Evolutionary conservation across 2,888 invertebrate species (phyloP).

Genomic region (Orchesellides sinensis): DNA sequence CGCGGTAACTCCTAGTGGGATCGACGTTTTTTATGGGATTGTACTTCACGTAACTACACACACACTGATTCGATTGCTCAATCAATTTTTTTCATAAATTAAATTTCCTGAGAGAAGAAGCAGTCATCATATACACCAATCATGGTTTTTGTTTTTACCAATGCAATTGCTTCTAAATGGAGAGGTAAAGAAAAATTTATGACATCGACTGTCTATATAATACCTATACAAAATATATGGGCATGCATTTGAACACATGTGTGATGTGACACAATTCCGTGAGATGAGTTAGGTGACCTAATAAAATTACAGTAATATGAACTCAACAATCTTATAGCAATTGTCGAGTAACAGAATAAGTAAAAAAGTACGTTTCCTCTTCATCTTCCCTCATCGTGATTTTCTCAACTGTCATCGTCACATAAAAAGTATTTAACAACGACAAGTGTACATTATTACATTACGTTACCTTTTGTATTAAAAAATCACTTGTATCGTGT

Average conservation of each 20-base stretch:
- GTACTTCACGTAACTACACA: constrained; percentile 28
- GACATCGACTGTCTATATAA: no score
- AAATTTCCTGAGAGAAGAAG: constrained; percentile 35
- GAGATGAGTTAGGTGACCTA: constrained; percentile 39
- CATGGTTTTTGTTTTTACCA: constrained; percentile 22
- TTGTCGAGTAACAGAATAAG: constrained; percentile 16
- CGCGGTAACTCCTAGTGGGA: constrained; percentile 12
- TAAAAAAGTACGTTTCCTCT: constrained; percentile 15
- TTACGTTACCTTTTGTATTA: neutral
- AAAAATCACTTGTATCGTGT: neutral
- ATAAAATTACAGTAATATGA: constrained; percentile 34
- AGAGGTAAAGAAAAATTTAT: no score
- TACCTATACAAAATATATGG: no score
- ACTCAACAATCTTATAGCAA: constrained; percentile 5
- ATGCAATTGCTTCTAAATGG: constrained; percentile 4
- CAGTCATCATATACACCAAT: neutral
- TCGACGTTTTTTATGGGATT: constrained; percentile 7
- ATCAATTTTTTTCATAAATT: constrained; percentile 34
- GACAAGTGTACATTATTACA: neutral
- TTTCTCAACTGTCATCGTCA: neutral
- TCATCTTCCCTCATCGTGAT: constrained; percentile 29
- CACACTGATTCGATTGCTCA: constrained; percentile 39
- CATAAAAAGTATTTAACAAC: constrained; percentile 6
- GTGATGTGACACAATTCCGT: constrained; percentile 33
- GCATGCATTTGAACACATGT: neutral